Evolutionary conservation across 2,797 vertebrate genomes (phyloP).

Genomic region (Darevskia nairensis): DNA sequence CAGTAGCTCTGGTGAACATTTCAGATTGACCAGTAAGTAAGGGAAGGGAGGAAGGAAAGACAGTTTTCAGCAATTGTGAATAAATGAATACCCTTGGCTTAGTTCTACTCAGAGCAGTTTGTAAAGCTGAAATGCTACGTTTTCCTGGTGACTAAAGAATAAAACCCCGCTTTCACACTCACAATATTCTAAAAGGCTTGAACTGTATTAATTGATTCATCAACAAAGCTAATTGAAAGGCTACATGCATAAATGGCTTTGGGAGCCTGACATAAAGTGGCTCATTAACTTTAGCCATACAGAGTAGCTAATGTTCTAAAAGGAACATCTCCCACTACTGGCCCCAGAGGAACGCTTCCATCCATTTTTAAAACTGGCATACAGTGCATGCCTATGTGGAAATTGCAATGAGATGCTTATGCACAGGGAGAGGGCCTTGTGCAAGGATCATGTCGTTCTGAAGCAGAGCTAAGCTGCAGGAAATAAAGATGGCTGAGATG

Average conservation of each 20-base stretch:
- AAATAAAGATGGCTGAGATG: not conserved
- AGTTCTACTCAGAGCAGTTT: not conserved
- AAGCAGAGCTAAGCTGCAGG: not conserved
- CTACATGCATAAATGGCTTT: fast-evolving
- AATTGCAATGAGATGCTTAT: not conserved
- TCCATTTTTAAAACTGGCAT: not conserved
- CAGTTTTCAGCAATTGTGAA: not conserved
- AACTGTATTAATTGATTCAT: constrained; percentile 1
- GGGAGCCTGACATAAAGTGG: not conserved
- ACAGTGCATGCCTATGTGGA: not conserved
- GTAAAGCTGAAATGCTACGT: not conserved
- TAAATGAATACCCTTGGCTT: not conserved
- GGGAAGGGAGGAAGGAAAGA: not conserved
- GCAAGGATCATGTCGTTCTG: not conserved
- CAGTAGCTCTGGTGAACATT: no score
- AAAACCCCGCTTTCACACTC: not conserved
- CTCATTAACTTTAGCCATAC: constrained; percentile 20
- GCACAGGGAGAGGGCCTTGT: not conserved
- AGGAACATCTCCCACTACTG: not conserved
- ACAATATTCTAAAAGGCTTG: not conserved
- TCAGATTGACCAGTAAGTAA: not conserved
- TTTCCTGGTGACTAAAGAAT: not conserved
- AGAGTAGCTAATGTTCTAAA: not conserved
- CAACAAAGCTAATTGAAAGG: constrained; percentile 3
- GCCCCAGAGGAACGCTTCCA: not conserved